phyloP scores from a whole-genome alignment of 1,140 invertebrate genomes.

The Mactra quadrangularis region DNA sequence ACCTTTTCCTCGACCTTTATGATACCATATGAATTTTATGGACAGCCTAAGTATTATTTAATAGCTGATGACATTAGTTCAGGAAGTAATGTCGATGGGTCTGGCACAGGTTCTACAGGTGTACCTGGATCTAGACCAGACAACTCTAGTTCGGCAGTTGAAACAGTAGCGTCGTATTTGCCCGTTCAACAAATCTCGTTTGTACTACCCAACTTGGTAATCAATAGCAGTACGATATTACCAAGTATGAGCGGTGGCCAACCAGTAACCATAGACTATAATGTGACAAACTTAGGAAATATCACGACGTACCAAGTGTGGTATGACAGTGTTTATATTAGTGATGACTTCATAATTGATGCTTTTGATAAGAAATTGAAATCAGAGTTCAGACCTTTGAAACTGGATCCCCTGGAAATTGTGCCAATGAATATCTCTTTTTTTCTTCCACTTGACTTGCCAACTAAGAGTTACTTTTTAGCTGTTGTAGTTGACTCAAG shows the following conservation, averaged over 20 bases:
- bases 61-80: neutral
- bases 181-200: neutral
- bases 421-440: neutral
- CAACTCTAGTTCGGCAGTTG: neutral
- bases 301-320: neutral
- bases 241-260: neutral
- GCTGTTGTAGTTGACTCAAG: conserved; percentile 15
- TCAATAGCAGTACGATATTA: neutral
- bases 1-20: neutral
- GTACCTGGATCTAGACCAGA: neutral
- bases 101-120: neutral
- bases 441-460: conserved; percentile 19
- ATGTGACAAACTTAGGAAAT: conserved; percentile 5
- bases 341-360: conserved; percentile 21
- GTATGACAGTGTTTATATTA: conserved; percentile 29
- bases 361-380: conserved; percentile 18
- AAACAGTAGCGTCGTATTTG: neutral
- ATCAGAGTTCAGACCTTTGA: neutral
- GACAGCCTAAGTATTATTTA: neutral
- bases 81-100: neutral
- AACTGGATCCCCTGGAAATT: neutral
- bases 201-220: conserved; percentile 13
- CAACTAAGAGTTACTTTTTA: conserved; percentile 20
- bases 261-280: conserved; percentile 1
- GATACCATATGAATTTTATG: neutral